Conservation (phyloP, 1,140 invertebrate genomes). For the Drepana arcuata region DNA sequence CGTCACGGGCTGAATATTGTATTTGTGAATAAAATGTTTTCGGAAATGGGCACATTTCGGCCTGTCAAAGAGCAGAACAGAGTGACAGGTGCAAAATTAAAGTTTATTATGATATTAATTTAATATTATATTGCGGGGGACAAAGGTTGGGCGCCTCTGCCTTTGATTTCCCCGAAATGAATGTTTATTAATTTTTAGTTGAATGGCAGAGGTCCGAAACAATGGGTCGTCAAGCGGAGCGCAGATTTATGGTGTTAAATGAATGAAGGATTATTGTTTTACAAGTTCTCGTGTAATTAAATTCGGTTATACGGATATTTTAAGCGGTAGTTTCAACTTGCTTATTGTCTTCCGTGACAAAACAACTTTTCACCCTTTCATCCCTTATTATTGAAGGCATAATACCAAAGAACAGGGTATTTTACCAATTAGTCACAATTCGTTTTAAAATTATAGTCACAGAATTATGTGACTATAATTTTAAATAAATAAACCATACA, state of each 20-base stretch:
- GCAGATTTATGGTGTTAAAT: background rate
- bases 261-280: no score
- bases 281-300: no score
- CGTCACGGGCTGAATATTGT: conserved; percentile 1
- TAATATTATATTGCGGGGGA: conserved; percentile 27
- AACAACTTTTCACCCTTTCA: no score
- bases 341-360: no score
- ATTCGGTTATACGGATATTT: no score
- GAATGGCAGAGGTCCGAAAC: conserved; percentile 5
- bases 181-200: conserved; percentile 22
- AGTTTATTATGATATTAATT: conserved; percentile 47
- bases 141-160: conserved; percentile 20
- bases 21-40: conserved; percentile 21
- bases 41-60: conserved; percentile 34
- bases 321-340: no score
- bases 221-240: background rate
- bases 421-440: no score
- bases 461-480: no score
- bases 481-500: no score
- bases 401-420: no score
- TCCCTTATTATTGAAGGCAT: no score
- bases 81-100: conserved; percentile 48
- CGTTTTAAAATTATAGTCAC: no score
- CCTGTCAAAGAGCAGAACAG: conserved; percentile 22
- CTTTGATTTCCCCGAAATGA: conserved; percentile 18